Base-by-base conservation (phyloP, 2,797 vertebrate genomes). In the Buceros bicornis region DNA sequence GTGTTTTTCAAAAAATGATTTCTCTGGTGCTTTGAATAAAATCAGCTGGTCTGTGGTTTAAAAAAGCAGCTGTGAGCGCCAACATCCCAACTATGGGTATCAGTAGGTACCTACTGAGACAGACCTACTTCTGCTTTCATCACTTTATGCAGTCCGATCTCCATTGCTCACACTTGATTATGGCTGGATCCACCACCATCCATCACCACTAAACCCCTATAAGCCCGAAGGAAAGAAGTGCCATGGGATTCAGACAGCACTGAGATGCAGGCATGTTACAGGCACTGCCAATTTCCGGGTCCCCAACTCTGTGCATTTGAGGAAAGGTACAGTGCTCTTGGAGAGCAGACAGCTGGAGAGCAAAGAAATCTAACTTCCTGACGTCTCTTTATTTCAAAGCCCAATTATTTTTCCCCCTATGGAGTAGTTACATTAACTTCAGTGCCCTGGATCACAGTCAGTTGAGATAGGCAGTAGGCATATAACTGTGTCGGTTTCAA, bases 271-370 rank as follows among this genome's bases (percentile, higher is more conserved):
- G 28, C 14, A 48, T 21, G 21, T 35, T 60, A 40, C 64, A 80
- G 50, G 21, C 37, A 54, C 37, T 79, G 24, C 26, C 70, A 51
- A 10, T 35, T 84, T 66, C 43, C 1, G 10, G 9, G 7, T 53
- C 14, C 10, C 31, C 26, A 0, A 0, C 33, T 33, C 33, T 20
- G 56, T 19, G 29, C 16, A 45, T 47, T 47, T 37, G 18, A 51
- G n/a, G 22, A 79, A 70, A 71, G 29, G 37, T 53, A 45, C 2
- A 3, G n/a, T 35, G 37, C 13, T 74, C 31, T 48, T 72, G 50
- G 26, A 78, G 35, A 93, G 31, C 45, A 47, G 48, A 53, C 31
- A 79, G 26, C 21, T 72, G 50, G 47, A 86, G 6, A 83, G 33
- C 28, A 74, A 80, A 48, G 24, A 87, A 82, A 85, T 60, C 6